Base-by-base conservation (phyloP, 2,113 vertebrate species). In the Crotalus helleri region DNA sequence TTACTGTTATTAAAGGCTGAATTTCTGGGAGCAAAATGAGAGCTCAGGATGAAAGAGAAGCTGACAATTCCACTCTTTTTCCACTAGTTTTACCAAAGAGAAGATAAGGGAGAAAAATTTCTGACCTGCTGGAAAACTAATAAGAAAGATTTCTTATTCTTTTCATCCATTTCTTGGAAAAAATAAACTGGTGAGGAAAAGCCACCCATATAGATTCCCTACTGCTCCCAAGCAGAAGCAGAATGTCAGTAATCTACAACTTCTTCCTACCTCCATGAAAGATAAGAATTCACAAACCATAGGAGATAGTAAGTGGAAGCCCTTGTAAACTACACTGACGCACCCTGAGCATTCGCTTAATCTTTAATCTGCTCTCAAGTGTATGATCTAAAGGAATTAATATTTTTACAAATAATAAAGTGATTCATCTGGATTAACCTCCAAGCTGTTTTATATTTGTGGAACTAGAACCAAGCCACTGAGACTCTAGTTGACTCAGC, bases 391-490 rank as follows among this genome's bases (percentile, higher is more conserved):
- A 85, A 57, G 13, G 12, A 54, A 44, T 55, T 44, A 55, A n/a
- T 15, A 24, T 89, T 59, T 93, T 58, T 17, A 54, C 23, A 54
- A 29, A 33, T n/a, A 69, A 69, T 69, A 10, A 15, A 46, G 51
- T 89, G 23, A 46, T 54, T 57, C n/a, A 54, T 93, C 55, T 87
- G 10, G 8, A 54, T 90, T 90, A 23, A 15, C 21, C 19, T 58
- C 53, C 53, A 57, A 87, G 94, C 90, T 15, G 93, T 91, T 94
- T 95, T 92, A 88, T 17, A 5, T n/a, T 59, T 44, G 53, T 91
- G 92, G 92, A 92, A 94, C 29, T 17, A 94, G 94, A 94, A 94
- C 64, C 93, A 92, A 96, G 92, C 92, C 94, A 94, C 93, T 93
- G 91, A 90, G 92, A 88, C 0, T 96, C 87, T 89, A 95, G 95